Evolutionary conservation across 2,113 vertebrate species (phyloP).

Genomic region (Uropsilus gracilis): DNA sequence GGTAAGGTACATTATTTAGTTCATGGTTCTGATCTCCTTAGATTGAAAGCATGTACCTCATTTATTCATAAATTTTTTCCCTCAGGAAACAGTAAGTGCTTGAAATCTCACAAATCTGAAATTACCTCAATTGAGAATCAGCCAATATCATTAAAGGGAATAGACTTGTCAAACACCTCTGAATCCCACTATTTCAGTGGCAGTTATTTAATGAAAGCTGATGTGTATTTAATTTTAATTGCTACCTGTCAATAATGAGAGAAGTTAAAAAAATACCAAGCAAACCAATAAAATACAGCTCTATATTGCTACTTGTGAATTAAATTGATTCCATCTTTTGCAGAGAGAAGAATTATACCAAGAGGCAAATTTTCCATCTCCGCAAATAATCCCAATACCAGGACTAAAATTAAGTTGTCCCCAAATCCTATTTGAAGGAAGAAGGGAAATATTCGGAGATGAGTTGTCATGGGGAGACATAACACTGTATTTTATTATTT

Average conservation of each 20-base stretch:
- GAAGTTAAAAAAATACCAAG: conserved; percentile 69
- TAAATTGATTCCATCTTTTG: conserved; percentile 56
- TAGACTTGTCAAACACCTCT: conserved; percentile 70
- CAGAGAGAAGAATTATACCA: conserved; percentile 25
- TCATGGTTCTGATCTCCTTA: conserved; percentile 46
- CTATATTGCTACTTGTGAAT: neutral
- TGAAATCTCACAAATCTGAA: conserved; percentile 79
- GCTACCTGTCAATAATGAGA: conserved; percentile 70
- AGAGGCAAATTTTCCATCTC: conserved; percentile 61
- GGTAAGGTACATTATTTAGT: conserved; percentile 42
- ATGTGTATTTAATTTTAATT: conserved; percentile 73
- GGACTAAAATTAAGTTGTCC: conserved; percentile 51
- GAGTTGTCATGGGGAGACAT: neutral
- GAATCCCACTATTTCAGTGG: conserved; percentile 60
- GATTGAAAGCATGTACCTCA: neutral
- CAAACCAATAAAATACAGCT: conserved; percentile 56
- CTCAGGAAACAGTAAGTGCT: conserved; percentile 66
- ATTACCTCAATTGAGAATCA: conserved; percentile 77
- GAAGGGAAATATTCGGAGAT: neutral
- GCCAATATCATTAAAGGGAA: conserved; percentile 70
- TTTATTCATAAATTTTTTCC: conserved; percentile 29
- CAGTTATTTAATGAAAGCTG: conserved; percentile 81
- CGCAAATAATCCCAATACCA: conserved; percentile 26
- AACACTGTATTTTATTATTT: neutral
- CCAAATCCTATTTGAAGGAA: conserved; percentile 70